These are phyloP conservation scores for Danionella dracula DNA, from an alignment of 2,797 vertebrate genomes.

Conservation along the genomic window DNA sequence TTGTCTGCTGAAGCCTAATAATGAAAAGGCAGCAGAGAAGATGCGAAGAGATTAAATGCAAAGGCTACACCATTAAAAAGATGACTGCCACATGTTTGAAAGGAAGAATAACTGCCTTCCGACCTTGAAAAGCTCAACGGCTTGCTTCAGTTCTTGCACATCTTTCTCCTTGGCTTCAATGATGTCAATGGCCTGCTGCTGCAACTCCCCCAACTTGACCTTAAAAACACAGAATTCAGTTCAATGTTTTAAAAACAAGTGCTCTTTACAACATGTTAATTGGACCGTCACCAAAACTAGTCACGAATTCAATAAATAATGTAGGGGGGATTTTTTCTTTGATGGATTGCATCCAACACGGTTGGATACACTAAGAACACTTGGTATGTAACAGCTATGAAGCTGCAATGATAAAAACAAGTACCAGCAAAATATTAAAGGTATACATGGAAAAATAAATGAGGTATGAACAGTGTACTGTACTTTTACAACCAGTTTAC, in stretches of 20 bases:
- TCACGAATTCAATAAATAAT: no score
- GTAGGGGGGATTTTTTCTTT: no score
- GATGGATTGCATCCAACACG: no score
- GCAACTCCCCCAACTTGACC: neutral
- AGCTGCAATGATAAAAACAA: no score
- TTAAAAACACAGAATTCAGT: neutral
- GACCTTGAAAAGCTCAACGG: slow-evolving; percentile 26
- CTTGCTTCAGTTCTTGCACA: neutral
- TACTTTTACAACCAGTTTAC: no score
- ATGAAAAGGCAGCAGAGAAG: neutral
- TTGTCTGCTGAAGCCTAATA: slow-evolving; percentile 2
- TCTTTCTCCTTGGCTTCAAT: slow-evolving; percentile 23
- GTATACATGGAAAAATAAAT: no score
- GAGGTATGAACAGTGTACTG: no score
- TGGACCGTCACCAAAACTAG: no score
- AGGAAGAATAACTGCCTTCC: neutral
- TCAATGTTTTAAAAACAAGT: neutral
- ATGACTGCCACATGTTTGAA: neutral
- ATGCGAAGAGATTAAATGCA: neutral
- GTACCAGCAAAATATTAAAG: no score
- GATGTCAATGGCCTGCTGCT: neutral
- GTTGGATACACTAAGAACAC: no score
- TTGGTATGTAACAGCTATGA: no score
- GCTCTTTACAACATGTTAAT: no score
- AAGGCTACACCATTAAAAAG: neutral